Evolutionary conservation across 2,113 vertebrate genomes (phyloP), one percentile per base, ranked within the genome.

Genomic region (Entelurus aequoreus): DNA sequence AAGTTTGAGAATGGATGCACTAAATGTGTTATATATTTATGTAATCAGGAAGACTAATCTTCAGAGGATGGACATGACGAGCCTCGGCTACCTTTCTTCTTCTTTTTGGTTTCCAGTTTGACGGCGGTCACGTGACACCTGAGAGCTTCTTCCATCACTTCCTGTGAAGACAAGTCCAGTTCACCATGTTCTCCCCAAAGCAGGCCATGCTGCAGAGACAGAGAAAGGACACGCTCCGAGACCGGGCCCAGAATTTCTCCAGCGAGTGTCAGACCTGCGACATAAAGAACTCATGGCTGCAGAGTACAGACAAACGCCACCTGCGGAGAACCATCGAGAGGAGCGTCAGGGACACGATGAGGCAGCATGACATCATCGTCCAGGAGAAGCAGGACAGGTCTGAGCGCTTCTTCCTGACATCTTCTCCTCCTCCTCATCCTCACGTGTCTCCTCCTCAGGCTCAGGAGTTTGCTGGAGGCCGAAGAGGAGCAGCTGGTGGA

Each of bases 381-480:
- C 83, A 93, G 2, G 82, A 89, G 21, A 90, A 93, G 7, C 89
- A 91, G 65, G 81, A 85, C 52, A 95, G 92, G 96, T 97, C 38
- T 49, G 11, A 44, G 13, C 40, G 16, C 1, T 37, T 19, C 8
- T 55, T 6, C 12, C 4, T 35, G 11, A 12, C 53, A 14, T 9
- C 14, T 6, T 11, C 16, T 63, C 8, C 6, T 53, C 5, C 21
- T 11, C 13, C 2, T 42, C 42, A 6, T 66, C 38, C 56, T 46
- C 36, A 2, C 38, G 7, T 10, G 47, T 6, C 6, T 7, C 4
- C 60, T 37, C 61, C 19, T 2, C 82, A 98, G 96, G 72, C 89
- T 98, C 42, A 86, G 84, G 8, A 76, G 76, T 9, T 79, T 98
- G 66, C 65, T 98, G 83, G 87, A 93, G 71, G 74, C 54, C 7